These are phyloP conservation scores for Lacerta bilineata DNA, from an alignment of 2,797 vertebrate genomes.

Conservation along the genomic window DNA sequence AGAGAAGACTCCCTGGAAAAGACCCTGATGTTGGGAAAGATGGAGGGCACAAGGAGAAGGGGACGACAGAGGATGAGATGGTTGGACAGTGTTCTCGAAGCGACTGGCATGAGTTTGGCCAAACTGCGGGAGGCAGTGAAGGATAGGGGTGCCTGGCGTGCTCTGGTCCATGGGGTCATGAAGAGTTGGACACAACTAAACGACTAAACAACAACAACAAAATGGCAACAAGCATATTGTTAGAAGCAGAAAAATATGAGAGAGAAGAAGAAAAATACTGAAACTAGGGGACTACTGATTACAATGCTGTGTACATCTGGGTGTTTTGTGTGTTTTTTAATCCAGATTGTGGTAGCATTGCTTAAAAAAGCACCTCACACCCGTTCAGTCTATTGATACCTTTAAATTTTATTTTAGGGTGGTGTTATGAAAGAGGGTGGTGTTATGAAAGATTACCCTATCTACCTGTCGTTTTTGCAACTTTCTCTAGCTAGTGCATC, in stretches of 20 bases:
- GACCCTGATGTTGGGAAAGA: too few relatives aligned
- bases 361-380: not conserved
- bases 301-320: not conserved
- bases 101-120: too few relatives aligned
- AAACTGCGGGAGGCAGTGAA: too few relatives aligned
- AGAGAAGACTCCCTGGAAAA: too few relatives aligned
- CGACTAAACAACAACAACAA: too few relatives aligned
- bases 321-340: not conserved
- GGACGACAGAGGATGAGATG: too few relatives aligned
- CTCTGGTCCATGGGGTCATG: too few relatives aligned
- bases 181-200: too few relatives aligned
- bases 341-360: not conserved
- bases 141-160: too few relatives aligned
- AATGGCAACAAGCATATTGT: not conserved
- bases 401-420: too few relatives aligned
- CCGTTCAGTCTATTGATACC: not conserved
- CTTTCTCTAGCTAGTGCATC: not conserved
- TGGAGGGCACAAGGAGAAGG: too few relatives aligned
- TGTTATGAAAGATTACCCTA: not conserved
- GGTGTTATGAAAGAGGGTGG: not conserved
- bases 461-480: conserved; percentile 23
- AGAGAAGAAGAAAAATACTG: not conserved
- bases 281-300: not conserved
- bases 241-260: not conserved
- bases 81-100: too few relatives aligned